Base-by-base conservation (phyloP, 1,140 invertebrate genomes). In the Drosophila melanica region DNA sequence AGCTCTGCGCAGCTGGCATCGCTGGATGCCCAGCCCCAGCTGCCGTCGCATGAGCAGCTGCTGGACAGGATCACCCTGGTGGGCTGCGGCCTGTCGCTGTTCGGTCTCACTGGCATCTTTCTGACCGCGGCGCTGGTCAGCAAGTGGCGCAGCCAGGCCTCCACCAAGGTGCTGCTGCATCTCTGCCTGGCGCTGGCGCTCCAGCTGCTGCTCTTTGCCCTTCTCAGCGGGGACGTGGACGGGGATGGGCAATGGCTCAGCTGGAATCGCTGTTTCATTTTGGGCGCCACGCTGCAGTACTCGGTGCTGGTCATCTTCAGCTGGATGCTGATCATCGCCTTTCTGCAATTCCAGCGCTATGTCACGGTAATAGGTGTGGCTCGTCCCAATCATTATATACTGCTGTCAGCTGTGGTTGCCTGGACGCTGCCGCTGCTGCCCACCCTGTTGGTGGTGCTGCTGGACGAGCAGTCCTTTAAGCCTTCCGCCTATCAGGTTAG, bases 271-370 rank as follows among this genome's bases (percentile, higher is more conserved):
- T 94, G 93, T 65, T 90, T 94, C 30, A 55, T 92, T 35, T 79
- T 94, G 6, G 94, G 94, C 12, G 92, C 92, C 10, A 55, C 93
- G 23, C 81, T 95, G 47, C 95, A 95, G 73, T 95, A 95, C 80
- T 93, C 94, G 7, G 93, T 95, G 35, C 74, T 95, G 30, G 93
- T 94, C 2, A 93, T 94, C 71, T 95, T 95, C 76, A 93, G 93
- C 78, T 95, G 95, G 95, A 95, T 95, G 94, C 76, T 95, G 9
- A 93, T 95, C n/a, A 94, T 94, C 4, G 94, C 94, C 4, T 81
- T 93, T 50, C 87, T 95, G 53, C 95, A 95, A 89, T 95, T 94
- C 81, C 93, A 94, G 60, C 92, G 94, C 60, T 95, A 94, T 75
- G 94, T 95, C 0, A 90, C 92, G 47, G 94, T 95, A 4, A 90